Conservation (phyloP, 2,113 vertebrate genomes). For the Murina feae region DNA sequence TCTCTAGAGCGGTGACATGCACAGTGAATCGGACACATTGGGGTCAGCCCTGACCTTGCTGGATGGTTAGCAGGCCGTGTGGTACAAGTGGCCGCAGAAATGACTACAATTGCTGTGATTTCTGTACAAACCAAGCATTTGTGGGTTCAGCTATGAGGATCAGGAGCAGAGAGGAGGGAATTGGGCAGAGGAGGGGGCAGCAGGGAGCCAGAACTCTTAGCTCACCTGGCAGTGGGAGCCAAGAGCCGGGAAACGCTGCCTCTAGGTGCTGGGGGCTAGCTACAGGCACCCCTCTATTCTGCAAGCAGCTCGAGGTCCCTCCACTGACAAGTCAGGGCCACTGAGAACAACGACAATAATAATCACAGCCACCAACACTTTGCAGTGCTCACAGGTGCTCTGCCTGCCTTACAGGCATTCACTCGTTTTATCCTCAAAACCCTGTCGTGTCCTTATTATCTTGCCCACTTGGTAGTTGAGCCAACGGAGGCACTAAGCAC, state of each 20-base stretch:
- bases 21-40: neutral
- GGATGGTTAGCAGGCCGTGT: neutral
- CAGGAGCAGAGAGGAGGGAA: neutral
- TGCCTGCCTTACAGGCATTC: accelerated
- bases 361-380: neutral
- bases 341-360: neutral
- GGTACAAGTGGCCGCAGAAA: neutral
- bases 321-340: neutral
- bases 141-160: neutral
- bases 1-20: neutral
- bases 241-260: neutral
- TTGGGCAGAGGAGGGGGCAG: accelerated
- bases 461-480: neutral
- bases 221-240: neutral
- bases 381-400: accelerated
- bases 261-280: neutral
- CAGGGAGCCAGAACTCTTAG: neutral
- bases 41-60: neutral
- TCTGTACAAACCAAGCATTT: neutral
- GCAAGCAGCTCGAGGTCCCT: neutral
- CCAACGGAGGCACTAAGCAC: neutral
- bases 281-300: neutral
- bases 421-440: neutral
- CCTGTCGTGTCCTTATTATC: accelerated
- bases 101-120: neutral